Evolutionary conservation across 1,140 invertebrate genomes (phyloP), one percentile per base, ranked within the genome.

Genomic region (Probaryconus sp.): DNA sequence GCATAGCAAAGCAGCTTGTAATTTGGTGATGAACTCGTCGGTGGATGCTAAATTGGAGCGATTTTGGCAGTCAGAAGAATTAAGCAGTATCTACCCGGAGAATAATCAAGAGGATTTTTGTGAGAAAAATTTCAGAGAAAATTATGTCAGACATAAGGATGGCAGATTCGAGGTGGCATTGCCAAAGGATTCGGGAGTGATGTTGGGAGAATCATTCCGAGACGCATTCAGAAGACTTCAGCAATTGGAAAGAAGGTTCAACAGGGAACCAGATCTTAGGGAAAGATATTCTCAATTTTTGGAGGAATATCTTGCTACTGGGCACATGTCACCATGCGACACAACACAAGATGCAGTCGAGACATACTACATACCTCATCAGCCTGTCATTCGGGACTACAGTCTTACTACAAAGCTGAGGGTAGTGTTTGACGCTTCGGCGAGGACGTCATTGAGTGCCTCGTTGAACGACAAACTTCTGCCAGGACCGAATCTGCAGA

Each of bases 401-500:
- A 60, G 47, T 21, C 28, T n/a, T 9, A 75, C 77, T 1, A 78
- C 48, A 1, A 80, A 81, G 21, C 20, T 79, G 30, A 31, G 83
- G 1, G 74, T 80, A 2, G 81, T 84, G 5, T 85, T 85, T 42
- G 76, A 86, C 63, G 77, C 73, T 17, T 77, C 70, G n/a, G 7
- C 16, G 5, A 51, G 3, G 18, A 64, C 68, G 13, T 55, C 60
- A 2, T 69, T 33, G 10, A 71, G 74, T 6, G 33, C 47, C 1
- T 71, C 73, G 2, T 42, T 83, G 0, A 81, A 82, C 30, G 60
- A 81, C n/a, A 63, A 56, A 9, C 50, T 85, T 6, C 35, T 77
- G 20, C 30, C 74, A 3, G 83, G 81, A 5, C 83, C 82, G 4
- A 82, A 82, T 40, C 47, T 88, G 2, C 82, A 83, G 31, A 56